Base-by-base conservation (phyloP, 2,113 vertebrate species). In the Dicaeum eximium region DNA sequence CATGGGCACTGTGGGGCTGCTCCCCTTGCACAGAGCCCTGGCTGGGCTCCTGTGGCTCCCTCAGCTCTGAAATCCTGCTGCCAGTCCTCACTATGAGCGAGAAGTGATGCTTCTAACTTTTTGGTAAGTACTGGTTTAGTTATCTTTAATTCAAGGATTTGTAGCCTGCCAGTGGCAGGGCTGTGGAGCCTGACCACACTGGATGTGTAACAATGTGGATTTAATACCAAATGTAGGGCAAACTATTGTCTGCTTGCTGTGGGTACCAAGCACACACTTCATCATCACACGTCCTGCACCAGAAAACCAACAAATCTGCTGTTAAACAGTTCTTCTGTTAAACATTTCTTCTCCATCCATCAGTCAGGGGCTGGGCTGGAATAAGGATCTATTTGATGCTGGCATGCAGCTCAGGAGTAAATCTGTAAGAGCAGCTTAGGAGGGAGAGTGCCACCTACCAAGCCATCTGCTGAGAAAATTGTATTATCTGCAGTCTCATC, bases 391-490 rank as follows among this genome's bases (percentile, higher is more conserved):
- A 64, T 90, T 86, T 90, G 47, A 33, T 86, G 60, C 56, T 96
- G 85, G 92, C 81, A 91, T 0, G 0, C 47, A 86, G 82, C 64
- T 96, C 74, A 60, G 75, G 82, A 93, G 35, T 93, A 77, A 77
- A 88, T 94, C 79, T 93, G 75, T 92, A 79, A 78, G 77, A 86
- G 57, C 65, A 90, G n/a, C 0, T 94, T 95, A 83, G 82, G 51
- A 92, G 69, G 53, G 69, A 90, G 69, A 90, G 86, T 96, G 92
- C 95, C 95, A 92, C 95, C 96, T 97, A 96, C 95, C 90, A 95
- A 94, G 72, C 94, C 96, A 96, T 90, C 92, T 96, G 93, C 94
- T 96, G 60, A 78, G 80, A 91, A 90, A 92, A 83, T 47, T 40
- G 21, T 72, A 42, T 77, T 90, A 91, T 92, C 80, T 61, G 75